Evolutionary conservation across 1,140 invertebrate species (phyloP).

Genomic region (Microplitis demolitor): DNA sequence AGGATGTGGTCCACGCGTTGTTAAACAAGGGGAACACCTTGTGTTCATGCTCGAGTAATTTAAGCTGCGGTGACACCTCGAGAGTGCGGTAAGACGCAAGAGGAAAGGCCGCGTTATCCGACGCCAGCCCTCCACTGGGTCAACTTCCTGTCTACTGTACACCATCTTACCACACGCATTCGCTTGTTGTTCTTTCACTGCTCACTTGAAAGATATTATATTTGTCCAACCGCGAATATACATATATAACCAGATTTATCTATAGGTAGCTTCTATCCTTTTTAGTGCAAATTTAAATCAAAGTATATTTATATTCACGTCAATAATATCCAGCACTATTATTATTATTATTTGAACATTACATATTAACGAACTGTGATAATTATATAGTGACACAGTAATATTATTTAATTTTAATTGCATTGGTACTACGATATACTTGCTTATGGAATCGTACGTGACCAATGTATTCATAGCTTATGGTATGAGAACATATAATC

Average conservation of each 20-base stretch:
- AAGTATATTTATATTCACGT: too few relatives aligned
- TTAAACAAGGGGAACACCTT: not conserved
- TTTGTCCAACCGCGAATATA: too few relatives aligned
- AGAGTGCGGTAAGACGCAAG: not conserved
- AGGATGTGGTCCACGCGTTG: constrained; percentile 1
- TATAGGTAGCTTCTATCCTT: too few relatives aligned
- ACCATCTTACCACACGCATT: not conserved
- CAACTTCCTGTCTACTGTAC: not conserved
- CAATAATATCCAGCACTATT: too few relatives aligned
- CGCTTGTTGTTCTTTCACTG: not conserved
- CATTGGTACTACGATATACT: too few relatives aligned
- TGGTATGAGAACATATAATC: too few relatives aligned
- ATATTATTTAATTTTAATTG: not conserved
- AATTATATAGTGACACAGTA: not conserved
- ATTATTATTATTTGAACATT: not conserved
- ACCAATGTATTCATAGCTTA: too few relatives aligned
- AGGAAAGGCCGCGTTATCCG: not conserved
- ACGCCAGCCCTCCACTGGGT: not conserved
- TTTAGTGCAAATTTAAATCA: too few relatives aligned
- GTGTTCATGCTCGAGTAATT: not conserved
- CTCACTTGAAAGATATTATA: too few relatives aligned
- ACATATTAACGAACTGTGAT: not conserved
- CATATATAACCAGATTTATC: too few relatives aligned
- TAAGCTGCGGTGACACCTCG: not conserved
- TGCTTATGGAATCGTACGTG: too few relatives aligned